These are phyloP conservation scores for Esox masquinongy DNA, from an alignment of 2,797 vertebrate genomes.

Conservation along the genomic window DNA sequence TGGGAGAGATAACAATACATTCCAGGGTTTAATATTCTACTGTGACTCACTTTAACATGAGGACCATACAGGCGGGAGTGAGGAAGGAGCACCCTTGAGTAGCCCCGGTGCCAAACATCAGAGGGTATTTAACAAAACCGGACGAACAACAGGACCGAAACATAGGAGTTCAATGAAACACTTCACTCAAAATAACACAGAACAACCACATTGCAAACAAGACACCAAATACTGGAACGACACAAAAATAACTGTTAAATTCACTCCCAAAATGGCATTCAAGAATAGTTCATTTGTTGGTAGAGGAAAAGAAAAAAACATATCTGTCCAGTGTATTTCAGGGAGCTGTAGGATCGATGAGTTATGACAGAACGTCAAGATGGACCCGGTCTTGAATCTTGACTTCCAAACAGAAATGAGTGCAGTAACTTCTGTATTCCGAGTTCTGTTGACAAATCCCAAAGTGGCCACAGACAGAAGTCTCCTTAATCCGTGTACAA, in stretches of 20 bases:
- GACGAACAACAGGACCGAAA: slow-evolving; percentile 38
- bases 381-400: neutral
- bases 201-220: neutral
- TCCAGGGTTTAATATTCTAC: slow-evolving; percentile 77
- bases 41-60: slow-evolving; percentile 56
- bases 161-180: slow-evolving; percentile 40
- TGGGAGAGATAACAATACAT: slow-evolving; percentile 65
- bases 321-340: neutral
- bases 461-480: neutral
- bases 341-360: neutral
- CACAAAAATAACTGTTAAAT: neutral
- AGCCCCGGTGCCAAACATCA: slow-evolving; percentile 36
- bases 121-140: slow-evolving; percentile 30
- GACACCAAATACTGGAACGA: neutral
- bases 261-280: neutral
- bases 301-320: neutral
- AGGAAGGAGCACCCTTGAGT: slow-evolving; percentile 29
- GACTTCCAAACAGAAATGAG: neutral
- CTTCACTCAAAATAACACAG: slow-evolving; percentile 13
- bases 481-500: neutral
- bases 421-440: neutral
- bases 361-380: neutral
- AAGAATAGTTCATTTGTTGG: neutral
- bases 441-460: neutral
- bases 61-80: slow-evolving; percentile 23